Percentiles rank a stretch among this genome's conserved stretches.
phyloP scores from a whole-genome alignment of 2,113 vertebrate genomes.

The Rhinogobius similis region DNA sequence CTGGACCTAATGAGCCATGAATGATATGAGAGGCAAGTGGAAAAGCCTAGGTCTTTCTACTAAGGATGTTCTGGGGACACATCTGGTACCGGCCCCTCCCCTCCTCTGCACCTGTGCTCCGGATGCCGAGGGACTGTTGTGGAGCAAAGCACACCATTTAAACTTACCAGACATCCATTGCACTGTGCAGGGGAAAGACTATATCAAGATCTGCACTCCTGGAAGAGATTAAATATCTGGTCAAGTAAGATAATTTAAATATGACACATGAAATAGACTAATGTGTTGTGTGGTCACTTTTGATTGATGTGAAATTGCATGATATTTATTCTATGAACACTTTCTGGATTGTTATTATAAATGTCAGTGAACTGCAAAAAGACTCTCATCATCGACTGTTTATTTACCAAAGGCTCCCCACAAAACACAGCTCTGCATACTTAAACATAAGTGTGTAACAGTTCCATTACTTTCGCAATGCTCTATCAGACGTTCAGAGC shows the following conservation, averaged over 20 bases:
- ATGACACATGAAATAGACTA: no score
- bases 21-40: conserved; percentile 65
- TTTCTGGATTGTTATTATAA: not conserved
- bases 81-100: conserved; percentile 63
- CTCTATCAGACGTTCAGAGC: conserved; percentile 35
- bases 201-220: conserved; percentile 4
- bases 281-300: no score
- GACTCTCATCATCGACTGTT: not conserved
- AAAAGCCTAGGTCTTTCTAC: conserved; percentile 53
- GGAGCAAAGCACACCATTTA: conserved; percentile 42
- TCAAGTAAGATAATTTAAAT: not conserved
- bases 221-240: not conserved
- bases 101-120: conserved; percentile 58
- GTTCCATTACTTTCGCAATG: conserved; percentile 20
- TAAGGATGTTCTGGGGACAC: conserved; percentile 53
- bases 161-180: conserved; percentile 31
- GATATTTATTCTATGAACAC: not conserved
- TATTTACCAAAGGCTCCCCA: not conserved
- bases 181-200: conserved; percentile 1
- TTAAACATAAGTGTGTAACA: not conserved
- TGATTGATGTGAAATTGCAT: not conserved
- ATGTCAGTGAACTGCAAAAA: not conserved
- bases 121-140: conserved; percentile 44
- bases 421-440: not conserved
- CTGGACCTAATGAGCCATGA: conserved; percentile 73